Evolutionary conservation across 2,888 invertebrate species (phyloP).

Genomic region (Notocelia uddmanniana): DNA sequence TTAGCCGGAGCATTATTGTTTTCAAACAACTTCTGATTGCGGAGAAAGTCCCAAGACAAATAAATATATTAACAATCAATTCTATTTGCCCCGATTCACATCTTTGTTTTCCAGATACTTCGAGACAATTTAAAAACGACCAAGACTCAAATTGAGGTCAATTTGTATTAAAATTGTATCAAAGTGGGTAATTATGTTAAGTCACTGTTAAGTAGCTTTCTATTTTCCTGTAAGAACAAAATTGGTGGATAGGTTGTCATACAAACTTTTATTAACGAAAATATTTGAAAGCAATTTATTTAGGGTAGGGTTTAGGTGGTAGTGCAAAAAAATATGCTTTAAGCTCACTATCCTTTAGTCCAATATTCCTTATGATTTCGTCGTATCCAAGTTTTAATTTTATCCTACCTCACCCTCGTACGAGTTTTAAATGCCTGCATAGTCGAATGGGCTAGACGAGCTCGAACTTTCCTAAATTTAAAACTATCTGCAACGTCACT

Average conservation of each 20-base stretch:
- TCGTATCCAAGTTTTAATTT: too few relatives aligned
- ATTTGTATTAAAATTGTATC: conserved; percentile 45
- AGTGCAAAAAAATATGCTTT: background rate
- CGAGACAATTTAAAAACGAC: conserved; percentile 32
- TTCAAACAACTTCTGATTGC: conserved; percentile 38
- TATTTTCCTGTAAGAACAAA: conserved; percentile 27
- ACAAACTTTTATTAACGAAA: background rate
- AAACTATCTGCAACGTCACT: conserved; percentile 27
- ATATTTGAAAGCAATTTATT: background rate
- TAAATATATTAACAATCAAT: conserved; percentile 37
- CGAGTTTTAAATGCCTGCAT: background rate
- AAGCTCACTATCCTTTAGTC: background rate
- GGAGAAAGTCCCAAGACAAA: conserved; percentile 55
- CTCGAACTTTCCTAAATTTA: conserved; percentile 20
- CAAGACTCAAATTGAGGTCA: conserved; percentile 48
- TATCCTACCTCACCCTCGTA: background rate
- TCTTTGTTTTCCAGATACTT: conserved; percentile 40
- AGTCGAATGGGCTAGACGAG: background rate
- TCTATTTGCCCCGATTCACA: conserved; percentile 56
- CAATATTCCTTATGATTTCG: too few relatives aligned
- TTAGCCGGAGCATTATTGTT: conserved; percentile 19
- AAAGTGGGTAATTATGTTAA: conserved; percentile 47
- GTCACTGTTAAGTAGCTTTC: conserved; percentile 42
- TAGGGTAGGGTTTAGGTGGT: background rate
- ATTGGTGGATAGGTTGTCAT: background rate